Evolutionary conservation across 2,113 vertebrate genomes (phyloP).

Genomic region (Nycticebus coucang): DNA sequence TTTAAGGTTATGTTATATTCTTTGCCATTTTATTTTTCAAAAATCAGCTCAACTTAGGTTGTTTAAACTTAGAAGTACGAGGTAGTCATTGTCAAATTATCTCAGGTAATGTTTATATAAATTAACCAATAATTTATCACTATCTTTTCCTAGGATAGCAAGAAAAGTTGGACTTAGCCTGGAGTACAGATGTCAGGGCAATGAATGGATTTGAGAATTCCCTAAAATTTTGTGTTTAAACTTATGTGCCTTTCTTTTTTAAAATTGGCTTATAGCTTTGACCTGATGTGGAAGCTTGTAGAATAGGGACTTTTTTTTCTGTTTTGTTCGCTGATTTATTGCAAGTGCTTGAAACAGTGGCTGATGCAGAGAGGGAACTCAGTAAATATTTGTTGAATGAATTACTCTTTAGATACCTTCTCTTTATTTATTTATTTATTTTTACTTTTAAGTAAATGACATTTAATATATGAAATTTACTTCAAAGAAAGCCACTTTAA

Average conservation of each 20-base stretch:
- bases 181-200: background rate
- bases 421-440: background rate
- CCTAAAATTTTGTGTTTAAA: background rate
- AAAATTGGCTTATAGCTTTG: background rate
- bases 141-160: background rate
- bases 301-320: background rate
- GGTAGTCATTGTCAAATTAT: background rate
- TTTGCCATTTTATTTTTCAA: constrained; percentile 27
- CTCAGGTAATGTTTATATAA: background rate
- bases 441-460: background rate
- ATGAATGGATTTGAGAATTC: background rate
- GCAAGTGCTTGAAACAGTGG: background rate
- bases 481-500: background rate
- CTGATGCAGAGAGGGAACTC: background rate
- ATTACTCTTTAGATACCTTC: background rate
- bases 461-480: background rate
- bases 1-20: background rate
- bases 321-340: constrained; percentile 12
- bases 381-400: background rate
- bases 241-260: background rate
- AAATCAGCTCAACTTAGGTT: background rate
- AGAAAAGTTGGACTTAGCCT: background rate
- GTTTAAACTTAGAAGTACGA: constrained; percentile 20
- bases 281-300: background rate
- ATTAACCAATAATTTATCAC: background rate